Evolutionary conservation across 2,888 invertebrate genomes (phyloP).

Genomic region (Cryptocephalus primarius): DNA sequence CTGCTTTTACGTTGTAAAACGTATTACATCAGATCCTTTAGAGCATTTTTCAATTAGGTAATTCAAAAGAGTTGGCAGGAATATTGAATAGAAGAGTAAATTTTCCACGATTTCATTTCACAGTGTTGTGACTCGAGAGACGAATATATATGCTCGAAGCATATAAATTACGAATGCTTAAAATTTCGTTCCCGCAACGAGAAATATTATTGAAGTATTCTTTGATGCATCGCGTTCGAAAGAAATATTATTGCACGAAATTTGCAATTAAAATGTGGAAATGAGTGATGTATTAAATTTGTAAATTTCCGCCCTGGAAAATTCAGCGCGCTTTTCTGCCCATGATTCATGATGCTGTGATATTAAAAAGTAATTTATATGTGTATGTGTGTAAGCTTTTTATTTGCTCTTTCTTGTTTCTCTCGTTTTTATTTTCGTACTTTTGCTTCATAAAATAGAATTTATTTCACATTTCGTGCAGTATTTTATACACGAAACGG

Average conservation of each 20-base stretch:
- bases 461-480: slow-evolving; percentile 24
- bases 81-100: too few species aligned
- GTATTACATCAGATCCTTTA: too few species aligned
- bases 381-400: slow-evolving; percentile 31
- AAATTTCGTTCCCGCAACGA: too few species aligned
- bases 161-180: too few species aligned
- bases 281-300: slow-evolving; percentile 33
- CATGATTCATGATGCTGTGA: slow-evolving; percentile 37
- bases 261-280: slow-evolving; percentile 26
- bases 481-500: slow-evolving; percentile 21
- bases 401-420: slow-evolving; percentile 27
- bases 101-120: too few species aligned
- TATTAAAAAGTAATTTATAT: slow-evolving; percentile 39
- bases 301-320: slow-evolving; percentile 33
- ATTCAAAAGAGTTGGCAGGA: too few species aligned
- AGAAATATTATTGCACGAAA: slow-evolving; percentile 15
- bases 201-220: too few species aligned
- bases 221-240: slow-evolving; percentile 1
- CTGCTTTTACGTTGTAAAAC: too few species aligned
- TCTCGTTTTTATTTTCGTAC: slow-evolving; percentile 26
- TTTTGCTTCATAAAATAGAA: slow-evolving; percentile 30
- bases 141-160: too few species aligned
- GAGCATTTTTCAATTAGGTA: too few species aligned
- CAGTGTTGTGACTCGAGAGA: too few species aligned
- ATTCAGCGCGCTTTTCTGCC: slow-evolving; percentile 27